Percentiles rank a stretch among this genome's conserved stretches.
Evolutionary conservation across 2,888 invertebrate genomes (phyloP).

Genomic region (Apeira syringaria): DNA sequence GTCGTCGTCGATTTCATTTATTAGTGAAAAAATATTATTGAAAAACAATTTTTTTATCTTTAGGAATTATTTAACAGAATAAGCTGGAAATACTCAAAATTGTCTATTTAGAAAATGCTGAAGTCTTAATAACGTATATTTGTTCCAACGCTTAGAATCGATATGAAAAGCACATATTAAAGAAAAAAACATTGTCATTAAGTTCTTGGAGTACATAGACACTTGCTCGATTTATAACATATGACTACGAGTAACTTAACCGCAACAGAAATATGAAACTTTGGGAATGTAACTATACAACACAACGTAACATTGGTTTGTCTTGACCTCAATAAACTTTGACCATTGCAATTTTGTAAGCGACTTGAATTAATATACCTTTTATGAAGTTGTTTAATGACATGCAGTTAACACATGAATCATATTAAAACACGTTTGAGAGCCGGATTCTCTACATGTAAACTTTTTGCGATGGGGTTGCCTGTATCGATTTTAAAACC

Average conservation of each 20-base stretch:
- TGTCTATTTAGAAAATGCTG: too few species aligned
- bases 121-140: too few species aligned
- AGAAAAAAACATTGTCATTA: too few species aligned
- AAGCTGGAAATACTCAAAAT: too few species aligned
- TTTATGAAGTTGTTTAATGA: conserved; percentile 15
- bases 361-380: conserved; percentile 17
- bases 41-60: too few species aligned
- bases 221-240: conserved; percentile 1
- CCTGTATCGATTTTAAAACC: conserved; percentile 73
- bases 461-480: conserved; percentile 32
- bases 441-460: conserved; percentile 5
- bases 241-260: conserved; percentile 28
- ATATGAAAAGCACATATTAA: too few species aligned
- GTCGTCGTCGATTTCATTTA: too few species aligned
- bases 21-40: too few species aligned
- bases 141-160: too few species aligned
- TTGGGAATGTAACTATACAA: conserved; percentile 34
- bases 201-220: too few species aligned
- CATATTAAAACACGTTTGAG: conserved; percentile 7
- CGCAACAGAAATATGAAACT: conserved; percentile 44
- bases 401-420: conserved; percentile 19
- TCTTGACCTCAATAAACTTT: conserved; percentile 19
- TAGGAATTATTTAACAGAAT: too few species aligned
- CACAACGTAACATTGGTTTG: conserved; percentile 4
- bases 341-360: conserved; percentile 13